Base-by-base conservation (phyloP, 2,888 invertebrate genomes). In the Achlya flavicornis region DNA sequence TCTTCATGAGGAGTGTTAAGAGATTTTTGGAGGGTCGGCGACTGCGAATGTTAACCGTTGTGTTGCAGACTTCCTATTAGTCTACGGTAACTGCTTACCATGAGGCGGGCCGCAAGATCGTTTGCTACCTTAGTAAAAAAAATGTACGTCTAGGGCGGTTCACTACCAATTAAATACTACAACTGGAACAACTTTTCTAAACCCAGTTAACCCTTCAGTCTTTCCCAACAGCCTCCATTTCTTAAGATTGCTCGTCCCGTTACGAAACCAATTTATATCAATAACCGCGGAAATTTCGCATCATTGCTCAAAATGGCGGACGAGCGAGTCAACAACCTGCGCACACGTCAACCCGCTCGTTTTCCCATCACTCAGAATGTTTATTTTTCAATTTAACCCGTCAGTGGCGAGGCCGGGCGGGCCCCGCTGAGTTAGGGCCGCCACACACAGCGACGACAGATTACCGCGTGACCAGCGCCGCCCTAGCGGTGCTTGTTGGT, bases 331-430 rank as follows among this genome's bases (percentile, higher is more conserved):
- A 89, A 87, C 86, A 87, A 89, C 89, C 89, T 81, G 79, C 72
- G 76, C 74, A 71, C 79, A 73, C 81, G 83, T 82, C 83, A 80
- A 73, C 64, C 64, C 73, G 78, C 77, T 76, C 79, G 75, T 81
- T 82, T 76, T 78, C 77, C 84, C 87, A 90, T 91, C 92, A 88
- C 86, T 90, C 91, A 89, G 83, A 73, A 81, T 92, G 92, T 93
- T 93, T 93, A 92, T 93, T 93, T 93, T 92, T 92, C 93, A 92
- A 92, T 92, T 91, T 87, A 81, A 81, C 84, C 89, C 88, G 89
- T 90, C 91, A 91, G 85, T 86, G 88, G 83, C 70, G 76, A 75
- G 69, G 76, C 74, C 79, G 77, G 77, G 75, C 78, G 76, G 76
- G 79, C 68, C 76, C 75, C 78, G 76, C 78, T 91, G 91, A 92